A percentile compares a stretch with the other conserved stretches of the same genome.
Evolutionary conservation across 2,888 invertebrate genomes (phyloP).

Genomic region (Megaustenia siamemsis): DNA sequence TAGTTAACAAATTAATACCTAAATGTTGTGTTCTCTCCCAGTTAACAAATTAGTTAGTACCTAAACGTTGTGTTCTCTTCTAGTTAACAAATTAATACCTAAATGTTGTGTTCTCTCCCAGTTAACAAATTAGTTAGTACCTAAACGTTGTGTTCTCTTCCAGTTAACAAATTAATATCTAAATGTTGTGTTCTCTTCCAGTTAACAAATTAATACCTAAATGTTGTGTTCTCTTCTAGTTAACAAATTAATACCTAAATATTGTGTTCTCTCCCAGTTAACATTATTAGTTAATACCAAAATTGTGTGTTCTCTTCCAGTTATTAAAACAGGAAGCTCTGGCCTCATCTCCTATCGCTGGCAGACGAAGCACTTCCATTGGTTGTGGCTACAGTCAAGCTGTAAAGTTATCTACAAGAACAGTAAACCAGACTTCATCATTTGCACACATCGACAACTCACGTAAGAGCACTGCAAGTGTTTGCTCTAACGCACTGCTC

Average conservation of each 20-base stretch:
- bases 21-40: no score
- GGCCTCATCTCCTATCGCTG: constrained; percentile 99
- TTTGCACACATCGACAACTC: constrained; percentile 97
- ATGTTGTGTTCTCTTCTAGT: constrained; percentile 98
- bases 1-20: no score
- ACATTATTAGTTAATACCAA: background rate
- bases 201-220: no score
- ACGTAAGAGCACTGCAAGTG: constrained; percentile 86
- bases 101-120: no score
- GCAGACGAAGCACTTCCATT: constrained; percentile 92
- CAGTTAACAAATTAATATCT: no score
- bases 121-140: no score
- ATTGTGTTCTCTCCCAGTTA: background rate
- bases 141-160: no score
- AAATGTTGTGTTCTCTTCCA: no score
- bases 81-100: no score
- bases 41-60: no score
- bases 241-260: constrained; percentile 96
- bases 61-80: no score
- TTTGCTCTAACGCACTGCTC: background rate
- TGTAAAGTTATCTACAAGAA: constrained; percentile 99
- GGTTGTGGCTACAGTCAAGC: constrained; percentile 99
- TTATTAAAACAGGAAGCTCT: constrained; percentile 98
- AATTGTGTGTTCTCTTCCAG: constrained; percentile 82
- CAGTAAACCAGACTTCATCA: constrained; percentile 99